These are phyloP conservation scores for Limosa lapponica DNA, from an alignment of 2,797 vertebrate genomes.

Conservation along the genomic window DNA sequence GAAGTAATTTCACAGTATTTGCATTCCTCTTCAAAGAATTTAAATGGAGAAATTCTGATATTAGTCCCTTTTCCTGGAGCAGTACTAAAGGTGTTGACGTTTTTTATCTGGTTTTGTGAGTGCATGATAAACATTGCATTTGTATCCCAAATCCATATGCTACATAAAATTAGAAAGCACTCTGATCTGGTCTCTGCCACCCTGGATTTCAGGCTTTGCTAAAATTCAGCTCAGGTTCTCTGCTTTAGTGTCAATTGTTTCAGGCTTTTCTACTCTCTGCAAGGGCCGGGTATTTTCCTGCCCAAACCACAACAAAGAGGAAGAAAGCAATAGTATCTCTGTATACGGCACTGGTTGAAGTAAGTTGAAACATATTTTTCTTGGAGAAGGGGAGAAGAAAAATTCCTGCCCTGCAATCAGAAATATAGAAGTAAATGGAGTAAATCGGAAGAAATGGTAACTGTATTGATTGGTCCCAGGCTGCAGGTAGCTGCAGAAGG, in stretches of 20 bases:
- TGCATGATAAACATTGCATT: not conserved
- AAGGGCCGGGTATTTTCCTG: not conserved
- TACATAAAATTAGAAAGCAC: not conserved
- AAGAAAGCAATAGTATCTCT: not conserved
- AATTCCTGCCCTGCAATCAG: not conserved
- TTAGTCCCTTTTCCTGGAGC: not conserved
- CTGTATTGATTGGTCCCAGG: not conserved
- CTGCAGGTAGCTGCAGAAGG: not conserved
- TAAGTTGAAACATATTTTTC: not conserved
- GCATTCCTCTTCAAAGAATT: not conserved
- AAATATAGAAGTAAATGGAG: not conserved
- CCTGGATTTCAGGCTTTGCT: not conserved
- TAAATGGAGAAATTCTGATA: not conserved
- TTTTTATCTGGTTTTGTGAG: not conserved
- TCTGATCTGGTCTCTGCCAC: not conserved
- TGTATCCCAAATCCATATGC: not conserved
- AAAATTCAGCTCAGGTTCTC: not conserved
- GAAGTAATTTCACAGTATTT: not conserved
- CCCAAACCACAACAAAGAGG: not conserved
- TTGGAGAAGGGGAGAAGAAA: not conserved
- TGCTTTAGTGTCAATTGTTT: not conserved
- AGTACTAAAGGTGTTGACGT: not conserved
- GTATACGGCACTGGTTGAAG: not conserved
- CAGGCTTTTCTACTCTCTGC: not conserved
- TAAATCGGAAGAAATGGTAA: not conserved